Percentiles rank a stretch among this genome's conserved stretches.
These are phyloP conservation scores for Lepisosteus oculatus DNA, from an alignment of 2,113 vertebrate species.

Conservation along the genomic window DNA sequence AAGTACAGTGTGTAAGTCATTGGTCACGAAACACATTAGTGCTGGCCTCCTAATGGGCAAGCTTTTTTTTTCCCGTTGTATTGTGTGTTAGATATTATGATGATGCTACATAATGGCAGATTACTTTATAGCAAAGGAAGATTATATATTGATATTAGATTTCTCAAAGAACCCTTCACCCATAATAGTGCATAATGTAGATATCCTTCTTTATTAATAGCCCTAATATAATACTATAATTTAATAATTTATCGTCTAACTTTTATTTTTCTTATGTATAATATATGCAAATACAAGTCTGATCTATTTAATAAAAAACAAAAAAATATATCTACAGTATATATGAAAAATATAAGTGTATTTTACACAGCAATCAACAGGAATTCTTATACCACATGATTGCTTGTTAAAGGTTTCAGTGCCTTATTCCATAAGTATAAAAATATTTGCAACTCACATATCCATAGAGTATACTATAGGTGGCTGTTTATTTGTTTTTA, in stretches of 20 bases:
- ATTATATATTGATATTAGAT: background rate
- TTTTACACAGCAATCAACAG: no score
- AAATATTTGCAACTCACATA: no score
- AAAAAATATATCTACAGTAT: no score
- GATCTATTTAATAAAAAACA: background rate
- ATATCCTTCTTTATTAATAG: background rate
- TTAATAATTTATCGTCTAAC: no score
- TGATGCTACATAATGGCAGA: background rate
- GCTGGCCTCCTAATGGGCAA: conserved; percentile 37
- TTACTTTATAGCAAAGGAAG: background rate
- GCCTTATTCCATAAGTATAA: no score
- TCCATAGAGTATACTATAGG: no score
- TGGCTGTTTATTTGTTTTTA: no score
- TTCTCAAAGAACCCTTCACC: background rate
- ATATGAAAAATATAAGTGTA: no score
- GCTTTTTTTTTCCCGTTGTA: conserved; percentile 29
- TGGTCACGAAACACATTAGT: conserved; percentile 48
- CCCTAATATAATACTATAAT: background rate
- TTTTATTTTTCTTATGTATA: background rate
- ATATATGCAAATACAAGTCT: background rate
- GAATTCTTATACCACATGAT: no score
- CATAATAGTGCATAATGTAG: background rate
- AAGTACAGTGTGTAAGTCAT: conserved; percentile 56
- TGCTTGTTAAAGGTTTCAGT: no score
- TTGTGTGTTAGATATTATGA: conserved; percentile 3